phyloP scores from a whole-genome alignment of 2,113 vertebrate genomes.

The Struthio camelus region DNA sequence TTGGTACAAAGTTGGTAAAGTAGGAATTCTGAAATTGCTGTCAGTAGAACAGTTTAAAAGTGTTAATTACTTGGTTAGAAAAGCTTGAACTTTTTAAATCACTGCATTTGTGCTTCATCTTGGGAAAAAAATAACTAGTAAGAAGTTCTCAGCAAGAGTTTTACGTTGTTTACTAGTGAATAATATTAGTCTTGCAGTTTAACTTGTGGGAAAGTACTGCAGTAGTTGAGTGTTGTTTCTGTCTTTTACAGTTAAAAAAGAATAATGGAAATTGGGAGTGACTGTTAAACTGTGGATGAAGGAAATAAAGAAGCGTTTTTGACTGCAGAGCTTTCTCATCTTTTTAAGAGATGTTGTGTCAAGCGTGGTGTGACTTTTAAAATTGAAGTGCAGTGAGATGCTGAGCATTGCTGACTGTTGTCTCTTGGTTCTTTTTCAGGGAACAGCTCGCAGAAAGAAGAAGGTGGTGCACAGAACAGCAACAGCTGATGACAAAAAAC shows the following conservation, averaged over 20 bases:
- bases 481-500: slow-evolving; percentile 98
- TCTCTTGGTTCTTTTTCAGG: slow-evolving; percentile 74
- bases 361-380: not conserved
- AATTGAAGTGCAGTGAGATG: not conserved
- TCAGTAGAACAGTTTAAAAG: not conserved
- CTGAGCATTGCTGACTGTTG: not conserved
- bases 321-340: not conserved
- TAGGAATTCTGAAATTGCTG: not conserved
- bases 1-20: not conserved
- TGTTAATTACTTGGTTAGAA: not conserved
- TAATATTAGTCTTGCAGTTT: not conserved
- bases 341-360: not conserved
- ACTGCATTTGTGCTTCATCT: not conserved
- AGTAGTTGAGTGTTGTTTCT: not conserved
- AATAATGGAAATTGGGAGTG: not conserved
- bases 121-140: not conserved
- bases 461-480: slow-evolving; percentile 99
- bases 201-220: not conserved
- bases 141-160: not conserved
- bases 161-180: not conserved
- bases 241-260: not conserved
- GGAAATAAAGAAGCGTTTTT: not conserved
- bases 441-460: slow-evolving; percentile 98
- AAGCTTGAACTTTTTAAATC: not conserved
- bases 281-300: not conserved